Evolutionary conservation across 2,888 invertebrate genomes (phyloP).

Genomic region (Seira ritae): DNA sequence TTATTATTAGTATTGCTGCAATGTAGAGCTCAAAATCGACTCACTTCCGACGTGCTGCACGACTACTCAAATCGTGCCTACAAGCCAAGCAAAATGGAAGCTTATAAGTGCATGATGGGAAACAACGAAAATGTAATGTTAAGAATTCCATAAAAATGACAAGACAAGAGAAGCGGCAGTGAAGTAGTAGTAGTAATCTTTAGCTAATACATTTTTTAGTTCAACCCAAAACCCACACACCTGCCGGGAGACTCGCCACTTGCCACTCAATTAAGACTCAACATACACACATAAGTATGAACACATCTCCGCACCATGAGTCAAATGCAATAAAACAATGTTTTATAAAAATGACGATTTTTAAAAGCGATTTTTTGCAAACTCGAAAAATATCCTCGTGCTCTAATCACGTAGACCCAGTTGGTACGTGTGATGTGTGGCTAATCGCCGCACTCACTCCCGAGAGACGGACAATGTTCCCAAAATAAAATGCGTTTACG

Average conservation of each 20-base stretch:
- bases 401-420: neutral
- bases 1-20: too few relatives aligned
- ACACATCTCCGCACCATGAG: neutral
- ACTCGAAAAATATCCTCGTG: neutral
- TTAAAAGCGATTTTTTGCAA: neutral
- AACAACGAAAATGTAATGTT: neutral
- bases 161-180: too few relatives aligned
- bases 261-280: constrained; percentile 3
- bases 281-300: too few relatives aligned
- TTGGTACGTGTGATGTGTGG: neutral
- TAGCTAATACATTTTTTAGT: neutral
- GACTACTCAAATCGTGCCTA: too few relatives aligned
- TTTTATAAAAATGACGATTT: neutral
- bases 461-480: neutral
- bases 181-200: too few relatives aligned
- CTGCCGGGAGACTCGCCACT: neutral
- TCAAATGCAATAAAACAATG: neutral
- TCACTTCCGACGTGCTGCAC: neutral
- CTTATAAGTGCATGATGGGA: neutral
- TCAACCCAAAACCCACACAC: neutral
- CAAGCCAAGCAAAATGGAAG: neutral
- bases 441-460: neutral
- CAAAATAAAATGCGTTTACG: neutral
- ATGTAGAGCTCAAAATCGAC: neutral
- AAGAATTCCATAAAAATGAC: too few relatives aligned